Evolutionary conservation across 2,888 invertebrate genomes (phyloP).

Genomic region (Arge pagana): DNA sequence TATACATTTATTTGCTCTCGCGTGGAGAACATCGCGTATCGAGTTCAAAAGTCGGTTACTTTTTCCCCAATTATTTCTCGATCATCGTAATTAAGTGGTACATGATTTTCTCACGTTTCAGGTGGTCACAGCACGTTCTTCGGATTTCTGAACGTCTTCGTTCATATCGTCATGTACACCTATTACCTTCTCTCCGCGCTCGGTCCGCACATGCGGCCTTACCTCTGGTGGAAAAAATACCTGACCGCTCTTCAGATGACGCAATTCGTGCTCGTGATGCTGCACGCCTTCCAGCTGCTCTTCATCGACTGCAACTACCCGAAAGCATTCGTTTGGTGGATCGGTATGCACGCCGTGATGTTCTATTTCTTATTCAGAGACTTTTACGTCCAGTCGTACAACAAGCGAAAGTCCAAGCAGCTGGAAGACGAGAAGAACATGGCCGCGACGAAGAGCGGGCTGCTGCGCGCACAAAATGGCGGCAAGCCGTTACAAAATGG

Average conservation of each 20-base stretch:
- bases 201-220: conserved; percentile 84
- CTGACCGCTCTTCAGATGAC: conserved; percentile 90
- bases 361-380: conserved; percentile 92
- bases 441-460: conserved; percentile 22
- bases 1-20: too few relatives aligned
- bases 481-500: conserved; percentile 34
- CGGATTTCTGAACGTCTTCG: conserved; percentile 90
- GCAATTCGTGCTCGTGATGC: conserved; percentile 86
- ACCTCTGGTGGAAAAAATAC: conserved; percentile 96
- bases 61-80: too few relatives aligned
- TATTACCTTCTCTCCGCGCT: conserved; percentile 90
- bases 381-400: conserved; percentile 84
- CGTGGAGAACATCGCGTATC: too few relatives aligned
- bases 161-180: conserved; percentile 93
- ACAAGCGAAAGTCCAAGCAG: conserved; percentile 54
- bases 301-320: conserved; percentile 91
- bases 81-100: too few relatives aligned
- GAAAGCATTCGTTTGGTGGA: conserved; percentile 86
- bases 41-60: too few relatives aligned
- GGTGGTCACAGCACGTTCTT: conserved; percentile 95
- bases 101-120: conserved; percentile 51
- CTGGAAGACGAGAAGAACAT: conserved; percentile 22
- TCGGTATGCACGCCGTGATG: conserved; percentile 88
- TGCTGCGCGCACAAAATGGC: conserved; percentile 15
- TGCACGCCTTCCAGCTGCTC: conserved; percentile 87